Percentiles rank a stretch among this genome's conserved stretches.
Conservation (phyloP, 30 jellyfish, hydroid and myxozoan genomes). For the Aurelia aurita complex sp. Pacific region DNA sequence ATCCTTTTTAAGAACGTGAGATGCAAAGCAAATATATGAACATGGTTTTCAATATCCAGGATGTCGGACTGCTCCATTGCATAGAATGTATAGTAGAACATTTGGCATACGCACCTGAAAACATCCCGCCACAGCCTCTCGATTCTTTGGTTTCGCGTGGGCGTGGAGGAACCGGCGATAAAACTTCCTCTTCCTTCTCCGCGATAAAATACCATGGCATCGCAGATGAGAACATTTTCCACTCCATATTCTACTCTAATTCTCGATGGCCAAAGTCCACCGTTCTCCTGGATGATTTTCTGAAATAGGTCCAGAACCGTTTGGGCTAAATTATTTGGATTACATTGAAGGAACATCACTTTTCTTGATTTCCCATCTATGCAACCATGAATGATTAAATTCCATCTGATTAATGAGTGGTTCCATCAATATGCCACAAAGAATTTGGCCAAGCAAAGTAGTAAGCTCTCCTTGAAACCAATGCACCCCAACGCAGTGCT, state of each 20-base stretch:
- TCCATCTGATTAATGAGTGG: constrained; percentile 52
- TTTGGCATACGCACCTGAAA: constrained; percentile 41
- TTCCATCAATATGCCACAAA: constrained; percentile 44
- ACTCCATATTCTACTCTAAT: constrained; percentile 57
- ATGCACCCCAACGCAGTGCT: constrained; percentile 24
- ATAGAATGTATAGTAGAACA: constrained; percentile 32
- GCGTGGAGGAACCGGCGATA: constrained; percentile 34
- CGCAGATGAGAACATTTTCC: constrained; percentile 37
- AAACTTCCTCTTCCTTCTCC: constrained; percentile 25
- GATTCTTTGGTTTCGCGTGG: constrained; percentile 43
- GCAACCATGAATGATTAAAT: constrained; percentile 54
- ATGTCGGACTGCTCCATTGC: constrained; percentile 66
- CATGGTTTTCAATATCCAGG: constrained; percentile 32
- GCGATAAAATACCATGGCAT: constrained; percentile 8
- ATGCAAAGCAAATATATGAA: constrained; percentile 30
- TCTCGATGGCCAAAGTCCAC: constrained; percentile 65
- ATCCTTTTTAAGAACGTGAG: constrained; percentile 10
- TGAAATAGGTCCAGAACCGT: constrained; percentile 43
- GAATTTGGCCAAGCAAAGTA: constrained; percentile 47
- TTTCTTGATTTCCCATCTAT: constrained; percentile 36
- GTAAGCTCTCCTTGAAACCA: constrained; percentile 13
- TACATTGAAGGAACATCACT: constrained; percentile 18
- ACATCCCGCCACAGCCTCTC: constrained; percentile 62
- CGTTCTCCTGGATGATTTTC: constrained; percentile 20
- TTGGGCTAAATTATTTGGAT: constrained; percentile 31